These are phyloP conservation scores for Cataglyphis livida DNA, from an alignment of 2,888 invertebrate species.

Conservation along the genomic window DNA sequence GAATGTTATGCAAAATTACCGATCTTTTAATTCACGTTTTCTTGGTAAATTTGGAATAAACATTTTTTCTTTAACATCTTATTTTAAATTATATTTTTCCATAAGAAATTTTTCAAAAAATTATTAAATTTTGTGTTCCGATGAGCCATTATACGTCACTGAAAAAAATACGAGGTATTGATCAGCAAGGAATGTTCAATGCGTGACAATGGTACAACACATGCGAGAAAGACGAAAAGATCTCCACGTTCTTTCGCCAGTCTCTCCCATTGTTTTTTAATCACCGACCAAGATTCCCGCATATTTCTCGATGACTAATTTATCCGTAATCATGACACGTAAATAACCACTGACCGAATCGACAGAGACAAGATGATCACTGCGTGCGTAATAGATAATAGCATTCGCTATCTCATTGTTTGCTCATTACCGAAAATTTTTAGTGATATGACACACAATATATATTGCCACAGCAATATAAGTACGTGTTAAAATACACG, in stretches of 20 bases:
- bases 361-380: neutral
- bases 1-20: neutral
- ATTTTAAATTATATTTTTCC: neutral
- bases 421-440: constrained; percentile 39
- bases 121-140: neutral
- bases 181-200: constrained; percentile 1
- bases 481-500: neutral
- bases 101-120: neutral
- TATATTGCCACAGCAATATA: constrained; percentile 28
- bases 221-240: constrained; percentile 21
- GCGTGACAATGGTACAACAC: constrained; percentile 4
- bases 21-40: neutral
- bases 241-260: neutral
- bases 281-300: constrained; percentile 19
- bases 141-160: neutral
- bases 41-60: neutral
- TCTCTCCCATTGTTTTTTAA: constrained; percentile 46
- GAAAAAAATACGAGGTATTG: constrained; percentile 2
- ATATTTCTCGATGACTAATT: constrained; percentile 59
- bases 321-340: constrained; percentile 11
- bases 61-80: neutral
- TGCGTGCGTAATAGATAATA: constrained; percentile 16
- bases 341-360: constrained; percentile 30
- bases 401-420: constrained; percentile 2
- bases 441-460: constrained; percentile 48